phyloP scores from a whole-genome alignment of 2,797 vertebrate species.

The Triplophysa bombifrons region DNA sequence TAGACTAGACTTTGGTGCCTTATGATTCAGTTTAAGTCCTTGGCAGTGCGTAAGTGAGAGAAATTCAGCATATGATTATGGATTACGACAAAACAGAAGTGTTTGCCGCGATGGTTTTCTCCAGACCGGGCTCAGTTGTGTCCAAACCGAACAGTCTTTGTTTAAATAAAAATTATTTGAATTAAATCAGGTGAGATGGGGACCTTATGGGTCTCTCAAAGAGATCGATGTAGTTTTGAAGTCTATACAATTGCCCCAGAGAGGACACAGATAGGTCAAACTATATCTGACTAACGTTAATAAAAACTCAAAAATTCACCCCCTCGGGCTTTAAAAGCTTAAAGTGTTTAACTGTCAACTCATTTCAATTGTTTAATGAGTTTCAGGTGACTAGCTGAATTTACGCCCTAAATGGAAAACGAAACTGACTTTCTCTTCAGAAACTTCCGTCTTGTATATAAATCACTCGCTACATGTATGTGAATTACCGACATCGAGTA shows the following conservation, averaged over 20 bases:
- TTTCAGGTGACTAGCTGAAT: constrained; percentile 40
- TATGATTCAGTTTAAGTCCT: background rate
- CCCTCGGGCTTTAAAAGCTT: background rate
- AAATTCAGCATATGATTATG: background rate
- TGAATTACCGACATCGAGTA: background rate
- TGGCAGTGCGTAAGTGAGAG: background rate
- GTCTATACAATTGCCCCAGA: background rate
- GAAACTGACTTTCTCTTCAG: constrained; percentile 43
- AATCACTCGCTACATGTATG: background rate
- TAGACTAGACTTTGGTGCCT: background rate
- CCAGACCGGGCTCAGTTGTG: background rate
- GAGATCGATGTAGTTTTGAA: background rate
- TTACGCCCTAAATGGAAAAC: constrained; percentile 34
- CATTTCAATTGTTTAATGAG: background rate
- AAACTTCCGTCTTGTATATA: constrained; percentile 11
- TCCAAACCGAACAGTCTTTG: background rate
- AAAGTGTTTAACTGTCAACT: background rate
- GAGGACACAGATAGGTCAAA: background rate
- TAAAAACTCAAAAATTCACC: background rate
- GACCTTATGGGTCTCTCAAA: background rate
- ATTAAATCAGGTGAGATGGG: no score
- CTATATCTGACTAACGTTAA: background rate
- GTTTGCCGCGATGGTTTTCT: background rate
- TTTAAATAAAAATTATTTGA: background rate
- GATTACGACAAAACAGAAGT: background rate